Evolutionary conservation across 2,797 vertebrate genomes (phyloP).

Genomic region (Darevskia nairensis): DNA sequence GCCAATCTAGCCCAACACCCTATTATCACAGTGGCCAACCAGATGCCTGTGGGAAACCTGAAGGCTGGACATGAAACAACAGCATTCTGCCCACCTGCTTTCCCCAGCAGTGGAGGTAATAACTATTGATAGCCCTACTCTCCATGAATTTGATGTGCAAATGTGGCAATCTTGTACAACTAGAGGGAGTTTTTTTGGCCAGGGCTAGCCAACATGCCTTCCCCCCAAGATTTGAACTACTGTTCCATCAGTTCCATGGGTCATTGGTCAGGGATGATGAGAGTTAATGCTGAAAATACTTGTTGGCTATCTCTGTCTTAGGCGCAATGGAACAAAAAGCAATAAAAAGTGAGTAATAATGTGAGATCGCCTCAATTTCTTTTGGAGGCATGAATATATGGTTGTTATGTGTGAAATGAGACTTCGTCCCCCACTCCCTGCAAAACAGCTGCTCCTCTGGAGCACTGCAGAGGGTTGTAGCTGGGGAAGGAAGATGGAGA

Average conservation of each 20-base stretch:
- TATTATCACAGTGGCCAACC: no score
- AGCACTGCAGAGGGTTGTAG: neutral
- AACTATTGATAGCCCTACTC: no score
- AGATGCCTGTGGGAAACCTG: no score
- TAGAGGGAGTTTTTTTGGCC: neutral
- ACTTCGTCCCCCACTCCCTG: neutral
- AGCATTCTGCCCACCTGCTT: no score
- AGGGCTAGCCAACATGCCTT: no score
- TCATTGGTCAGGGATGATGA: no score
- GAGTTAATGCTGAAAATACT: no score
- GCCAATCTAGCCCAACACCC: no score
- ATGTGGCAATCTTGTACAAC: neutral
- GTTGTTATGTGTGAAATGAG: neutral
- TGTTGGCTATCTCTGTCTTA: neutral
- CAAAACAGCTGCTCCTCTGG: neutral
- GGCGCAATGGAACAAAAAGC: neutral
- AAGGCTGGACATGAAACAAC: no score
- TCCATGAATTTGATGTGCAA: neutral
- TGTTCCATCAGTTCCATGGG: no score
- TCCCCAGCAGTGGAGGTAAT: no score
- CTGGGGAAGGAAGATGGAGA: neutral
- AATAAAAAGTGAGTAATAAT: neutral
- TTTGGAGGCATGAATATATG: neutral
- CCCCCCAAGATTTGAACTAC: no score
- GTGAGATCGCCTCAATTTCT: neutral